Percentiles rank a stretch among this genome's conserved stretches.
These are phyloP conservation scores for Mesaphorura yosii DNA, from an alignment of 1,140 invertebrate species.

Conservation along the genomic window DNA sequence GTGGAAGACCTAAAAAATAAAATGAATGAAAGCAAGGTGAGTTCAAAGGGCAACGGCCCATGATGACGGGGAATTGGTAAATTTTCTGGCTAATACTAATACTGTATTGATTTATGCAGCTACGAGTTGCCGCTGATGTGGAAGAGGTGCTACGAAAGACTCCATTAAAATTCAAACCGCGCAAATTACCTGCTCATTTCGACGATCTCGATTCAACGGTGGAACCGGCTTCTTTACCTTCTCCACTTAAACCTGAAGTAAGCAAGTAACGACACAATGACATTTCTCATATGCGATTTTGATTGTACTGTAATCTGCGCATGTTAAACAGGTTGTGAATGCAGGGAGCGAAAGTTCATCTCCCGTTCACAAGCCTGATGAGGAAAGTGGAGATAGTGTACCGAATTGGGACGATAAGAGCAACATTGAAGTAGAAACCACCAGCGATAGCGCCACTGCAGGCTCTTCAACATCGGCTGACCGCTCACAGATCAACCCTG, in stretches of 20 bases:
- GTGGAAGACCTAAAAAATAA: slow-evolving; percentile 49
- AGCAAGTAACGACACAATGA: too few relatives aligned
- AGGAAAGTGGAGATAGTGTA: too few relatives aligned
- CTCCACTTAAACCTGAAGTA: slow-evolving; percentile 31
- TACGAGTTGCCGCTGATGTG: slow-evolving; percentile 54
- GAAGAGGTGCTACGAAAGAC: slow-evolving; percentile 51
- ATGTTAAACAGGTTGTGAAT: too few relatives aligned
- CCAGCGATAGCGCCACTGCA: too few relatives aligned
- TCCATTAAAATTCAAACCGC: slow-evolving; percentile 57
- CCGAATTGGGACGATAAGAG: too few relatives aligned
- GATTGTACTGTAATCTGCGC: too few relatives aligned
- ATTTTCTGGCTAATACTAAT: slow-evolving; percentile 10
- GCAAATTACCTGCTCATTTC: slow-evolving; percentile 50
- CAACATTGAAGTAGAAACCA: too few relatives aligned
- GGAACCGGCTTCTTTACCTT: slow-evolving; percentile 24
- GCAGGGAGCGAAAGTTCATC: too few relatives aligned
- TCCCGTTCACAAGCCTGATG: too few relatives aligned
- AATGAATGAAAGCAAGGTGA: slow-evolving; percentile 52
- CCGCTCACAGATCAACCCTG: too few relatives aligned
- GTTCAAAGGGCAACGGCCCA: background rate
- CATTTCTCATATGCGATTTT: too few relatives aligned
- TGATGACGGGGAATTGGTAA: background rate
- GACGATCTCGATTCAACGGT: slow-evolving; percentile 41
- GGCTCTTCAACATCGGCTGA: too few relatives aligned
- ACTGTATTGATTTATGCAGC: slow-evolving; percentile 39